These are phyloP conservation scores for Holocentrus rufus DNA, from an alignment of 2,797 vertebrate species.

Conservation along the genomic window DNA sequence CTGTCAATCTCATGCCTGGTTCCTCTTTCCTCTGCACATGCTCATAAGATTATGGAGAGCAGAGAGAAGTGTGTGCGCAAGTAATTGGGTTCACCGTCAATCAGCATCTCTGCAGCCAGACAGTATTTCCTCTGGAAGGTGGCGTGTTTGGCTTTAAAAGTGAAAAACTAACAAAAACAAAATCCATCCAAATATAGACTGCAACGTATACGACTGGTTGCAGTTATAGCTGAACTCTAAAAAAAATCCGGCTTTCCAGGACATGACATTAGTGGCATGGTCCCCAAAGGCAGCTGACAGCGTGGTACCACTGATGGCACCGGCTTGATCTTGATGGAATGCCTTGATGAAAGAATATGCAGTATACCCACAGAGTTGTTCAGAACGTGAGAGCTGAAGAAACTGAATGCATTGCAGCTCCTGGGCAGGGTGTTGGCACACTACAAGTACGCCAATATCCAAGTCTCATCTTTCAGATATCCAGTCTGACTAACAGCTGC, in stretches of 20 bases:
- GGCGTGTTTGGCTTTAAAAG: background rate
- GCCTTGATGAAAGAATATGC: background rate
- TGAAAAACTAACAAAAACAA: background rate
- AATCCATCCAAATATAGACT: too few species aligned
- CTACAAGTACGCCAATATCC: slow-evolving; percentile 66
- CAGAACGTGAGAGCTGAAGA: slow-evolving; percentile 38
- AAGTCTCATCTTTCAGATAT: slow-evolving; percentile 76
- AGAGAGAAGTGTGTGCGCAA: background rate
- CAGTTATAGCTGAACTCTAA: background rate
- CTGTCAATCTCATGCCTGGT: slow-evolving; percentile 58
- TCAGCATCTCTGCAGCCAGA: slow-evolving; percentile 39
- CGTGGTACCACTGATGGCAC: background rate
- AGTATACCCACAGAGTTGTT: slow-evolving; percentile 43
- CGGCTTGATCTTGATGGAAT: background rate
- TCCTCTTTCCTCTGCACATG: slow-evolving; percentile 37
- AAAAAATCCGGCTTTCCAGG: background rate
- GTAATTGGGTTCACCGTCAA: background rate
- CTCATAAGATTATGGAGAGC: slow-evolving; percentile 25
- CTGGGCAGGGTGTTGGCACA: slow-evolving; percentile 67
- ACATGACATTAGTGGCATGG: background rate
- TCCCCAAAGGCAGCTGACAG: slow-evolving; percentile 18
- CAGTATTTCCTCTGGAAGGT: background rate
- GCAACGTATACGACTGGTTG: too few species aligned
- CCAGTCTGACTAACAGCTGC: slow-evolving; percentile 74
- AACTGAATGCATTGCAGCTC: slow-evolving; percentile 60